These are phyloP conservation scores for Cyprinodon variegatus DNA, from an alignment of 2,113 vertebrate species.

Conservation along the genomic window DNA sequence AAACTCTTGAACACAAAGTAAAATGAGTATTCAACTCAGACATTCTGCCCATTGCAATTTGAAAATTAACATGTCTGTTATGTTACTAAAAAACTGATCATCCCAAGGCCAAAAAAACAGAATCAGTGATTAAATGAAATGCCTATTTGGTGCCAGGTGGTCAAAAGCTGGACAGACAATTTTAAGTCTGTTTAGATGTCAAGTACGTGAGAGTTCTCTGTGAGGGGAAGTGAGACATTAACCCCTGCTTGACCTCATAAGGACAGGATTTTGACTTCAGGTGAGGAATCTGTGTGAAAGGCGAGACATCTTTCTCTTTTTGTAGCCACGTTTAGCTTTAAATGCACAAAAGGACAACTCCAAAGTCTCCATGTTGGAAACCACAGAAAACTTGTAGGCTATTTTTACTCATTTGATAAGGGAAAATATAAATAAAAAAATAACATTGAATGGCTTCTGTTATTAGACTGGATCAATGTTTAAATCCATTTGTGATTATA, in stretches of 20 bases:
- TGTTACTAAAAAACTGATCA: background rate
- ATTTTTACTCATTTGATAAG: background rate
- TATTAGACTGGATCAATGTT: background rate
- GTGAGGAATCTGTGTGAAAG: constrained; percentile 81
- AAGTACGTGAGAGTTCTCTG: constrained; percentile 74
- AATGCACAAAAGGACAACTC: constrained; percentile 37
- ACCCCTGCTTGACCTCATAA: constrained; percentile 78
- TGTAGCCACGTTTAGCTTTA: constrained; percentile 36
- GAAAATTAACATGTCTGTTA: background rate
- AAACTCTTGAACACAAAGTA: too few relatives aligned
- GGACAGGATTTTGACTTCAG: constrained; percentile 73
- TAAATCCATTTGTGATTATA: background rate
- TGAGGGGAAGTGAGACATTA: constrained; percentile 61
- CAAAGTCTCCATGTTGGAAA: constrained; percentile 27
- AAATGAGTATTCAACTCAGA: too few relatives aligned
- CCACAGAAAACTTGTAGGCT: constrained; percentile 41
- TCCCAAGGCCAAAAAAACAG: background rate
- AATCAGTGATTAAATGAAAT: constrained; percentile 14
- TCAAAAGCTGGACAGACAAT: constrained; percentile 23
- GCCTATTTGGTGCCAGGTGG: constrained; percentile 16
- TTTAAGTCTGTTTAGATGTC: constrained; percentile 59
- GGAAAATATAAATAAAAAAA: background rate
- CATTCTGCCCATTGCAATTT: background rate
- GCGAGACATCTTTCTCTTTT: constrained; percentile 73
- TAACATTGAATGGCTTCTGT: background rate